A percentile compares a stretch with the other conserved stretches of the same genome.
phyloP scores from a whole-genome alignment of 2,888 invertebrate species.

The Agonopterix alstromeriana region DNA sequence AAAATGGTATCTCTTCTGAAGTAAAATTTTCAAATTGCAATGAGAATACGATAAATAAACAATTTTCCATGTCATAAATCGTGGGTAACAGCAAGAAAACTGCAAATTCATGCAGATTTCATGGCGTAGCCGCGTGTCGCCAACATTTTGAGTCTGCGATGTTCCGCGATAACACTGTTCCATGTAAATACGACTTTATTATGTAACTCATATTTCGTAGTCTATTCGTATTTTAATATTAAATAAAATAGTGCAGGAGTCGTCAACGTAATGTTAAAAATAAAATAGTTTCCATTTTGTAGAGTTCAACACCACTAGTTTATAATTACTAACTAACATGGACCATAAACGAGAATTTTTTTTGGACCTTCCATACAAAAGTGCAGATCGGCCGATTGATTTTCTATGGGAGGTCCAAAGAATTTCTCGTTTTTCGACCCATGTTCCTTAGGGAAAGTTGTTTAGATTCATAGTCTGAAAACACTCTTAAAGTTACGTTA shows the following conservation, averaged over 20 bases:
- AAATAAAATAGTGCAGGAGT: not conserved
- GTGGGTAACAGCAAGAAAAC: conserved; percentile 60
- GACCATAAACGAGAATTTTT: no score
- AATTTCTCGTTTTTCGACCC: no score
- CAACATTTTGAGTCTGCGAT: conserved; percentile 31
- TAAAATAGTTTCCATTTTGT: no score
- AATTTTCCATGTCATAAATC: conserved; percentile 61
- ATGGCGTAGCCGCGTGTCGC: conserved; percentile 44
- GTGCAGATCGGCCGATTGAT: no score
- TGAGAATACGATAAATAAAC: conserved; percentile 55
- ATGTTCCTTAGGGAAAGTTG: no score
- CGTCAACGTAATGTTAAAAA: no score
- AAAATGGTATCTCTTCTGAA: conserved; percentile 6
- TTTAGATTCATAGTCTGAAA: no score
- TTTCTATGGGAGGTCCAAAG: no score
- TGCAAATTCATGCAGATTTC: conserved; percentile 70
- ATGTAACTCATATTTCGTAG: conserved; percentile 15
- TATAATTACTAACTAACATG: no score
- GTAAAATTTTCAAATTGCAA: conserved; percentile 19
- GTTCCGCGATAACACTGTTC: conserved; percentile 30
- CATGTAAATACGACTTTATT: conserved; percentile 41
- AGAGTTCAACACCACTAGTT: no score
- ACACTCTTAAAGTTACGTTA: no score
- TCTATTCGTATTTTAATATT: not conserved
- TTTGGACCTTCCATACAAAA: no score